Percentiles rank a stretch among this genome's conserved stretches.
These are phyloP conservation scores for Botia almorhae DNA, from an alignment of 2,797 vertebrate genomes.

Conservation along the genomic window DNA sequence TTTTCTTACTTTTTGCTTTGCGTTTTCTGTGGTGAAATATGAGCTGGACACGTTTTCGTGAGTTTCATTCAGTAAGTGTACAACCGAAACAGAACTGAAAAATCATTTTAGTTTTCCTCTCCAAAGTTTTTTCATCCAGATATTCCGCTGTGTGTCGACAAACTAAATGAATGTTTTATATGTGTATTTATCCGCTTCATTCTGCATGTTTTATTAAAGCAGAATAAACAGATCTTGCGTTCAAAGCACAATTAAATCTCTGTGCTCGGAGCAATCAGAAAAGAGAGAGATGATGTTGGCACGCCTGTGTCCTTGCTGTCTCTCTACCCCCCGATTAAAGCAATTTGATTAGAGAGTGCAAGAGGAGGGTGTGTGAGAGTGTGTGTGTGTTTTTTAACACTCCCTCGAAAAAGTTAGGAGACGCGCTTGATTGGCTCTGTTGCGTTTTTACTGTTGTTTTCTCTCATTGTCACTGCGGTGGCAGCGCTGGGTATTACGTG, in stretches of 20 bases:
- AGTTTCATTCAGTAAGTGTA: background rate
- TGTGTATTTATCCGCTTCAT: constrained; percentile 12
- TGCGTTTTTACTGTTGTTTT: constrained; percentile 89
- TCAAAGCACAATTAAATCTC: constrained; percentile 36
- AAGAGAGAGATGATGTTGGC: constrained; percentile 45
- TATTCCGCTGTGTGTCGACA: background rate
- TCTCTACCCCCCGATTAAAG: constrained; percentile 39
- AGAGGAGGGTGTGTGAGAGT: constrained; percentile 20
- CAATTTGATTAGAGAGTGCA: constrained; percentile 35
- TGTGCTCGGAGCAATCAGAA: background rate
- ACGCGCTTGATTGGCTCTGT: constrained; percentile 84
- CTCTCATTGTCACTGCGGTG: constrained; percentile 94
- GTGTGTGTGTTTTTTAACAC: constrained; percentile 74
- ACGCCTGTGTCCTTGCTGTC: constrained; percentile 41
- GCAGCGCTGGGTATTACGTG: constrained; percentile 62
- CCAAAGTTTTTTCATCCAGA: background rate
- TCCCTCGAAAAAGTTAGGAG: constrained; percentile 70
- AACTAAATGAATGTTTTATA: background rate
- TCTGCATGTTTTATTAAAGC: constrained; percentile 15
- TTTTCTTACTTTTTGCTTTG: background rate
- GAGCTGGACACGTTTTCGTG: background rate
- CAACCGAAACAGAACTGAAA: background rate
- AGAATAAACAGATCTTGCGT: constrained; percentile 9
- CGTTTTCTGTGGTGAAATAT: background rate
- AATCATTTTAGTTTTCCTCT: background rate